These are phyloP conservation scores for Drosophila jambulina DNA, from an alignment of 1,140 invertebrate species.

Conservation along the genomic window DNA sequence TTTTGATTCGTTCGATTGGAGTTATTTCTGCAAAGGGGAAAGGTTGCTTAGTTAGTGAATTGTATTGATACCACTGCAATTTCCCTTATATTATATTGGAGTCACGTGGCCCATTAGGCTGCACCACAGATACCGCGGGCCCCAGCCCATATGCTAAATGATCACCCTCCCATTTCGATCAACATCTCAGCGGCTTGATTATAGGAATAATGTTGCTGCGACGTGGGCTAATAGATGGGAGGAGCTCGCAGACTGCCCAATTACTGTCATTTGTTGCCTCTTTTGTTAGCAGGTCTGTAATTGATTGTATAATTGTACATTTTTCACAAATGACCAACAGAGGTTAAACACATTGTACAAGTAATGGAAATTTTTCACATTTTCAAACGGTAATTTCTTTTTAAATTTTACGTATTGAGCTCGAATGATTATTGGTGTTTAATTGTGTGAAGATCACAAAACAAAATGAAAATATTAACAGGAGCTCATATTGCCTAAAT, in stretches of 20 bases:
- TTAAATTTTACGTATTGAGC: background rate
- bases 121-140: background rate
- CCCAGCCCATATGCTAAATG: conserved; percentile 3
- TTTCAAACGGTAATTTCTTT: background rate
- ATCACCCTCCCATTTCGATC: conserved; percentile 17
- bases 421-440: background rate
- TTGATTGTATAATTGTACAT: conserved; percentile 18
- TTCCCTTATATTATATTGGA: background rate
- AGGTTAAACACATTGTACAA: background rate
- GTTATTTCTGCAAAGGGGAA: conserved; percentile 9
- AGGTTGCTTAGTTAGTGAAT: background rate
- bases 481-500: background rate
- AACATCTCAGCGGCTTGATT: conserved; percentile 27
- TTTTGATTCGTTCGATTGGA: conserved; percentile 13
- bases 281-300: conserved; percentile 12
- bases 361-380: background rate
- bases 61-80: background rate
- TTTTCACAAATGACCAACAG: conserved; percentile 10
- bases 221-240: conserved; percentile 41
- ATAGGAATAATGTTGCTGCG: conserved; percentile 32
- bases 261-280: conserved; percentile 32
- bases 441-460: too few species aligned
- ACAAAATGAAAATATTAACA: background rate
- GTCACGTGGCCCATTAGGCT: conserved; percentile 17
- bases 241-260: conserved; percentile 15